A percentile compares a stretch with the other conserved stretches of the same genome.
phyloP scores from a whole-genome alignment of 2,888 invertebrate species.

The Lampropteryx suffumata region DNA sequence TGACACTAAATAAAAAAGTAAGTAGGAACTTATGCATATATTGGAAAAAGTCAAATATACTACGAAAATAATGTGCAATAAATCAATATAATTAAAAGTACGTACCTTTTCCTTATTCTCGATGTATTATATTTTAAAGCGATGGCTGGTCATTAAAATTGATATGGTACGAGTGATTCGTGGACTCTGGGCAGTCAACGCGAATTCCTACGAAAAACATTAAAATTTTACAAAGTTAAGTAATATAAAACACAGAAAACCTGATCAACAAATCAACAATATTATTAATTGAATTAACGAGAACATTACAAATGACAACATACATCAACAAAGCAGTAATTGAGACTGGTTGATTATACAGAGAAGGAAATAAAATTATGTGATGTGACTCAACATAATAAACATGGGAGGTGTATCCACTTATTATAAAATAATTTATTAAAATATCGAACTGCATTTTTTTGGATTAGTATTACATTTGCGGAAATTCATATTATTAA shows the following conservation, averaged over 20 bases:
- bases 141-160: constrained; percentile 25
- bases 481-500: no score
- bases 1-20: no score
- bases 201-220: constrained; percentile 80
- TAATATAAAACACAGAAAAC: no score
- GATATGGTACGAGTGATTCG: constrained; percentile 85
- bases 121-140: constrained; percentile 20
- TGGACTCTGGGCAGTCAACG: constrained; percentile 97
- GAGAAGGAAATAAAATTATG: constrained; percentile 2
- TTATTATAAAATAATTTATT: no score
- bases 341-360: constrained; percentile 5
- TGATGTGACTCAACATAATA: constrained; percentile 14
- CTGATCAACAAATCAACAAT: no score
- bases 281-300: no score
- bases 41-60: no score
- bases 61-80: no score
- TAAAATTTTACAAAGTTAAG: background rate
- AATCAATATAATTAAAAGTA: background rate
- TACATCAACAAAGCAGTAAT: constrained; percentile 5
- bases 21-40: no score
- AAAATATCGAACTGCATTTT: no score
- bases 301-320: constrained; percentile 1
- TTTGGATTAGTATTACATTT: no score
- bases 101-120: background rate
- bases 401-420: no score